Conservation (phyloP, 2,888 invertebrate species). For the Embidobia sp. region DNA sequence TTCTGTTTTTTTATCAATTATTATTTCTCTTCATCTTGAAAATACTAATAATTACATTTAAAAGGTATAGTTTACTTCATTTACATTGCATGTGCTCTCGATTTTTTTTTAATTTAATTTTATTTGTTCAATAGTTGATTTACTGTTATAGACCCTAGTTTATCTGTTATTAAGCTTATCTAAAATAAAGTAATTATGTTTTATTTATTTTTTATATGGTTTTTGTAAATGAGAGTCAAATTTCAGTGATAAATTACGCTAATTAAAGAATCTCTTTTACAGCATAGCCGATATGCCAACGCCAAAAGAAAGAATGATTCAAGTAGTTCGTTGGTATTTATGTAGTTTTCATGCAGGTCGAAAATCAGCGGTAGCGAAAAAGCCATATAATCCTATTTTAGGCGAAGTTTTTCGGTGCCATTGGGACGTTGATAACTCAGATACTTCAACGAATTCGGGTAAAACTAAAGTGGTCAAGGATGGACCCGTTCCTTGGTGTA, state of each 20-base stretch:
- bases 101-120: background rate
- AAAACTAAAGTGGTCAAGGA: slow-evolving; percentile 83
- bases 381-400: slow-evolving; percentile 99
- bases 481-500: slow-evolving; percentile 96
- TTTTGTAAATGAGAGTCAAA: no score
- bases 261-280: slow-evolving; percentile 57
- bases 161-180: no score
- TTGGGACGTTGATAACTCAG: slow-evolving; percentile 86
- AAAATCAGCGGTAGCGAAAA: slow-evolving; percentile 98
- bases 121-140: no score
- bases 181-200: no score
- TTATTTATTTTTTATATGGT: slow-evolving; percentile 3
- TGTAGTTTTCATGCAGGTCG: slow-evolving; percentile 99
- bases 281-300: slow-evolving; percentile 94
- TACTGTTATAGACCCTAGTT: no score
- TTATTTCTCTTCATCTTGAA: no score
- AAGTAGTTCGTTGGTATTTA: slow-evolving; percentile 97
- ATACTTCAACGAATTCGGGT: slow-evolving; percentile 60
- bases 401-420: slow-evolving; percentile 97
- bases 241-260: slow-evolving; percentile 11
- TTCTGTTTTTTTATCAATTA: slow-evolving; percentile 4
- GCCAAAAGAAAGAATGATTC: slow-evolving; percentile 95
- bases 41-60: no score
- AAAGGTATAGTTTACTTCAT: no score
- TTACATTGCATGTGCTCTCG: no score